Evolutionary conservation across 2,888 invertebrate genomes (phyloP).

Genomic region (Archips xylosteana): DNA sequence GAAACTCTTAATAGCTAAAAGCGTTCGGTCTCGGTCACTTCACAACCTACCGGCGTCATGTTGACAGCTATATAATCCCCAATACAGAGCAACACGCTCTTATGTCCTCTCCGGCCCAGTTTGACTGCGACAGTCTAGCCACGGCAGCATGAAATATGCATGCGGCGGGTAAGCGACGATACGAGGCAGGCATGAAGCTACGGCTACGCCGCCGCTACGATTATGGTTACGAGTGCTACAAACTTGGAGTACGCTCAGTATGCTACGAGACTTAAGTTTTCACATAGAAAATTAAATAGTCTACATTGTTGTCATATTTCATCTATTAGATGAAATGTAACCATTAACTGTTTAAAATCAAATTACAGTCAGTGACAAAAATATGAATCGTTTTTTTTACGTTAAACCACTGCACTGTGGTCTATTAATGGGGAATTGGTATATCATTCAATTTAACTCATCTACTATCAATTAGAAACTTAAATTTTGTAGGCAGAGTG

Average conservation of each 20-base stretch:
- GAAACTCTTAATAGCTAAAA: too few relatives aligned
- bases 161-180: slow-evolving; percentile 10
- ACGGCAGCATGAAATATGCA: slow-evolving; percentile 24
- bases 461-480: too few relatives aligned
- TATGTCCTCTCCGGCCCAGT: neutral
- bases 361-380: too few relatives aligned
- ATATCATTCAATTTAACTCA: too few relatives aligned
- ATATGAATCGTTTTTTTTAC: too few relatives aligned
- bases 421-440: too few relatives aligned
- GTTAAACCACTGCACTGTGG: too few relatives aligned
- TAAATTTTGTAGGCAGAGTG: too few relatives aligned
- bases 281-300: neutral
- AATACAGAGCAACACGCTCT: neutral
- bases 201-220: slow-evolving; percentile 18
- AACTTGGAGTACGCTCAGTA: neutral
- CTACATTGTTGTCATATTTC: neutral
- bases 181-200: slow-evolving; percentile 12
- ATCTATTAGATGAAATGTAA: neutral
- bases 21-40: neutral
- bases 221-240: slow-evolving; percentile 24
- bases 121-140: slow-evolving; percentile 16
- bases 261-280: neutral
- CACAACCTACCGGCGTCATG: neutral
- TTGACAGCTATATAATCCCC: neutral
- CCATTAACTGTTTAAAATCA: too few relatives aligned